Evolutionary conservation across 2,113 vertebrate genomes (phyloP), one percentile per base, ranked within the genome.

Genomic region (Chamaetylas fuelleborni): DNA sequence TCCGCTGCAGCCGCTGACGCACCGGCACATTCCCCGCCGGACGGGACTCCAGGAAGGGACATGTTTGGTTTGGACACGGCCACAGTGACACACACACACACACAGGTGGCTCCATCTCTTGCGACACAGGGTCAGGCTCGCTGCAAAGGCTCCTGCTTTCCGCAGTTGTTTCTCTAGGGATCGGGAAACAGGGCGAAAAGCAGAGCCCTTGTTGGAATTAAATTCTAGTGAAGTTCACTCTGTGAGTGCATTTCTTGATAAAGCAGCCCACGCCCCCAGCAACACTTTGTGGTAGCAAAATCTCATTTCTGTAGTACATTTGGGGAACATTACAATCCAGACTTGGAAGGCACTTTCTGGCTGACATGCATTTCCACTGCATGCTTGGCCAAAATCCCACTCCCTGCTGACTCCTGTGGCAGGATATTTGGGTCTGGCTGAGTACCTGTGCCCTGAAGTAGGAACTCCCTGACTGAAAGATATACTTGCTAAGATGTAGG

Each of bases 101-200:
- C 88, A 67, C 96, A 94, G 97, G 93, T 94, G 95, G 74, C 86
- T 88, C 64, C 67, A 1, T 16, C 24, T 50, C 14, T 14, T 62
- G 65, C 4, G 3, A 62, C 70, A 56, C 2, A 0, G 60, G 58
- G 53, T 65, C 74, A 45, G 42, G 18, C 71, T 70, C 14, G 43
- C 51, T 24, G 50, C 42, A 31, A 38, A 53, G 47, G 58, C 10
- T 42, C 31, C 66, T 14, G 0, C 45, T 70, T 73, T 69, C 42
- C n/a, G 9, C 1, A 0, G 7, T 13, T 22, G 16, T 45, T 86
- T 65, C 77, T 70, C 38, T 8, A 14, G 45, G 61, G 51, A 34
- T 36, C 57, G 20, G 76, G 82, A 81, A 77, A 71, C 34, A 3
- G 45, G 22, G 42, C 20, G 38, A 54, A 65, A 58, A 73, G 48